Percentiles rank a stretch among this genome's conserved stretches.
Evolutionary conservation across 2,113 vertebrate genomes (phyloP).

Genomic region (Percopsis transmontana): DNA sequence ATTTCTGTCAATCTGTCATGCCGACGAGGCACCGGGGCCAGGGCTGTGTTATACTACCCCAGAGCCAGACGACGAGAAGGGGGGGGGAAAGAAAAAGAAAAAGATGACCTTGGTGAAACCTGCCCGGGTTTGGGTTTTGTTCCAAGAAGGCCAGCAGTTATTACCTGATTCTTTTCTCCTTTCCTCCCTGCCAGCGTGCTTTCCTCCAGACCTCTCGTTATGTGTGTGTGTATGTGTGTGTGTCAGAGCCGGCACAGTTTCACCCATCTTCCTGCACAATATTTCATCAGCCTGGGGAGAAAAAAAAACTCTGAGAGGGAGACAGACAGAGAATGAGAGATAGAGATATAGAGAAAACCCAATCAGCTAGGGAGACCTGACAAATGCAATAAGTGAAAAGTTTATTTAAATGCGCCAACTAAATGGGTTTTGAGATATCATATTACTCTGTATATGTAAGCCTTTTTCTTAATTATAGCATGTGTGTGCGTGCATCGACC

Average conservation of each 20-base stretch:
- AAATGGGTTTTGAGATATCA: slow-evolving; percentile 75
- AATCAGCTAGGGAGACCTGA: slow-evolving; percentile 65
- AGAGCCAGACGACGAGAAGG: slow-evolving; percentile 31
- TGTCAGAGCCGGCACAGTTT: slow-evolving; percentile 66
- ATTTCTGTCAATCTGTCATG: slow-evolving; percentile 65
- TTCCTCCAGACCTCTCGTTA: slow-evolving; percentile 35
- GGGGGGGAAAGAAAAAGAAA: no score
- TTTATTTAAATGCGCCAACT: slow-evolving; percentile 62
- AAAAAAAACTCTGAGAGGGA: slow-evolving; percentile 30
- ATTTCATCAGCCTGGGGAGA: slow-evolving; percentile 60
- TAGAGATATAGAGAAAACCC: slow-evolving; percentile 28
- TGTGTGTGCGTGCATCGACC: slow-evolving; percentile 34
- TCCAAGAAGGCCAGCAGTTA: slow-evolving; percentile 41
- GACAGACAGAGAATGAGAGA: slow-evolving; percentile 11
- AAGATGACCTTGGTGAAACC: slow-evolving; percentile 47
- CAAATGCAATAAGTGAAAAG: slow-evolving; percentile 66
- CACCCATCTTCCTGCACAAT: slow-evolving; percentile 68
- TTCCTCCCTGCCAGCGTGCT: slow-evolving; percentile 15
- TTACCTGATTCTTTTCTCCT: slow-evolving; percentile 56
- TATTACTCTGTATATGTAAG: slow-evolving; percentile 76
- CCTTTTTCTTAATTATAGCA: slow-evolving; percentile 70
- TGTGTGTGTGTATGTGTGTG: slow-evolving; percentile 53
- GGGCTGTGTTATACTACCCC: slow-evolving; percentile 67
- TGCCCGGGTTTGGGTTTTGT: slow-evolving; percentile 19
- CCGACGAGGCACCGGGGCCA: slow-evolving; percentile 54